Evolutionary conservation across 2,797 vertebrate species (phyloP).

Genomic region (Coluber constrictor): DNA sequence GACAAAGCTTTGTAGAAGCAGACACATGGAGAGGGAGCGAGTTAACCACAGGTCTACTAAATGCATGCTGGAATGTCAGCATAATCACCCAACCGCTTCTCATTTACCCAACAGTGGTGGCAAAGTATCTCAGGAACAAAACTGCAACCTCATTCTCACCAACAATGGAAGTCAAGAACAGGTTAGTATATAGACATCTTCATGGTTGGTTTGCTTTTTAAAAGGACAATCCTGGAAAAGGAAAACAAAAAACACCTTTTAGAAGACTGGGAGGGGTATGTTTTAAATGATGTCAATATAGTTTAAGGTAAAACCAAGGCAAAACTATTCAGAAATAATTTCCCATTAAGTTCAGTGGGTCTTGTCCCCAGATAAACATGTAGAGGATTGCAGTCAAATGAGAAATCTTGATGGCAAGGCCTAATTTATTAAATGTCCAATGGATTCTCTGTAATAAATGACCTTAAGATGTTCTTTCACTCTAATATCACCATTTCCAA

Average conservation of each 20-base stretch:
- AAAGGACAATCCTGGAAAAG: slow-evolving; percentile 53
- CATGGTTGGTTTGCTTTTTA: slow-evolving; percentile 63
- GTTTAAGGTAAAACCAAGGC: not conserved
- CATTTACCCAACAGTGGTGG: slow-evolving; percentile 68
- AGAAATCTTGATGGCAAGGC: slow-evolving; percentile 23
- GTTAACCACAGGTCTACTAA: slow-evolving; percentile 97
- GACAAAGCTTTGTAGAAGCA: slow-evolving; percentile 96
- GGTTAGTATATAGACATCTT: slow-evolving; percentile 48
- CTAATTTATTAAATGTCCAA: not conserved
- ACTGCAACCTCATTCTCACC: slow-evolving; percentile 59
- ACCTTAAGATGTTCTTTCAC: slow-evolving; percentile 27
- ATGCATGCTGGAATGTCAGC: slow-evolving; percentile 90
- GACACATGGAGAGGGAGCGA: slow-evolving; percentile 97
- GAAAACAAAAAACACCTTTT: slow-evolving; percentile 9
- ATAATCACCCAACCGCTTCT: slow-evolving; percentile 85
- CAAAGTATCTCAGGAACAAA: slow-evolving; percentile 66
- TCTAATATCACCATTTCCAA: slow-evolving; percentile 25
- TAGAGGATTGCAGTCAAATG: slow-evolving; percentile 3
- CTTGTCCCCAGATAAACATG: not conserved
- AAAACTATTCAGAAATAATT: not conserved
- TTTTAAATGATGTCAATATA: not conserved
- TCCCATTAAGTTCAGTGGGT: not conserved
- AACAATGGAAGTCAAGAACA: slow-evolving; percentile 10
- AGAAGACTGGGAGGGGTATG: not conserved
- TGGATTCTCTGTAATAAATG: slow-evolving; percentile 11